A percentile compares a stretch with the other conserved stretches of the same genome.
These are phyloP conservation scores for Cataglyphis livida DNA, from an alignment of 2,888 invertebrate genomes.

Conservation along the genomic window DNA sequence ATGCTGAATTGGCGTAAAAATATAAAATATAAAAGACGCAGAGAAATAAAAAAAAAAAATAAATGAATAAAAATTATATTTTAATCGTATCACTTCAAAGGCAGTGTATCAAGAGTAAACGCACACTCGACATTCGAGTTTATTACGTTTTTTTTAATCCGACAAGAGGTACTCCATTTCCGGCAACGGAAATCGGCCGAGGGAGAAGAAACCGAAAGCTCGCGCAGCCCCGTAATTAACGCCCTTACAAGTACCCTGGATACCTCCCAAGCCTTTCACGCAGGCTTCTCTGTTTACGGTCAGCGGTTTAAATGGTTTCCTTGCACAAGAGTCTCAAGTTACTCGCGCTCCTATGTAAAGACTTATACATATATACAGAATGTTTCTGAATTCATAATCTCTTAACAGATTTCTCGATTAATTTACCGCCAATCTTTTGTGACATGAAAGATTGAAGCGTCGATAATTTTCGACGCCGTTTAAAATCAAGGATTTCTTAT, in stretches of 20 bases:
- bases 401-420: not conserved
- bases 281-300: slow-evolving; percentile 71
- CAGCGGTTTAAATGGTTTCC: slow-evolving; percentile 74
- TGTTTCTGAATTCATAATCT: slow-evolving; percentile 20
- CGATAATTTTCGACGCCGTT: not conserved
- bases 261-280: slow-evolving; percentile 49
- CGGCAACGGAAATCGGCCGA: slow-evolving; percentile 67
- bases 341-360: slow-evolving; percentile 49
- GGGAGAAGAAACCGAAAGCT: slow-evolving; percentile 57
- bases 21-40: not conserved
- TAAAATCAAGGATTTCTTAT: not conserved
- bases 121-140: slow-evolving; percentile 33
- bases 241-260: slow-evolving; percentile 63
- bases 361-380: slow-evolving; percentile 2
- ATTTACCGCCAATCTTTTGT: not conserved
- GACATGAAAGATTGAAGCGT: not conserved
- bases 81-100: slow-evolving; percentile 17
- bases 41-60: not conserved
- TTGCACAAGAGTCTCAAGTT: slow-evolving; percentile 70
- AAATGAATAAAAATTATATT: not conserved
- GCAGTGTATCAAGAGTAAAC: not conserved
- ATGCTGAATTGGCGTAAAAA: not conserved
- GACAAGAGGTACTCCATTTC: slow-evolving; percentile 44
- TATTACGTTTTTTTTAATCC: not conserved
- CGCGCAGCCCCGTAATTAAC: slow-evolving; percentile 70